Evolutionary conservation across 2,797 vertebrate species (phyloP), one percentile per base, ranked within the genome.

Genomic region (Myripristis murdjan): DNA sequence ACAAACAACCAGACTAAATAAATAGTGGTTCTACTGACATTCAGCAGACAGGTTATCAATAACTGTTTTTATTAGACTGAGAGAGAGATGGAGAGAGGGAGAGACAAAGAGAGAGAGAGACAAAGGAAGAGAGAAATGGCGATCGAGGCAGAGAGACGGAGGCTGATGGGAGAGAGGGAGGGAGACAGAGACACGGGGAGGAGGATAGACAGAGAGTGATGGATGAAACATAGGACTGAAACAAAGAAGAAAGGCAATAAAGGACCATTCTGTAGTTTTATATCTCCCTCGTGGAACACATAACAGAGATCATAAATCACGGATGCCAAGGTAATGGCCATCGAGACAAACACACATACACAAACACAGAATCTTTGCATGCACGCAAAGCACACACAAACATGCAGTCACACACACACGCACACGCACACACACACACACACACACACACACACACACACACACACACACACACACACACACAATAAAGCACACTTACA

Each of bases 161-260:
- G 56, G n/a, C n/a, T n/a, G n/a, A n/a, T n/a, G n/a, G n/a, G n/a
- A 58, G 37, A 61, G 44, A 35, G 18, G 39, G 20, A 49, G 60
- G n/a, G 46, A 18, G 35, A 20, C 41, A 20, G 28, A 10, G 9
- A 24, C n/a, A n/a, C n/a, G 64, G 33, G 35, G 43, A 14, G 23
- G 70, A 59, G 63, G 66, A 81, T 69, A 65, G 79, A 81, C 54
- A 71, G 9, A 4, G 55, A 72, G 72, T 90, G 89, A 92, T 87
- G 75, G 87, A 91, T 91, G 78, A 78, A 87, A 83, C 47, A 4
- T 16, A 35, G 56, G 59, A 53, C 78, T 82, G 47, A 87, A 82
- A 90, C 84, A 89, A 91, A 93, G 87, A 87, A 81, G 82, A 86
- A 88, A 90, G 68, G 79, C 89, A 91, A 92, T 92, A 91, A 93